Percentiles rank a stretch among this genome's conserved stretches.
These are phyloP conservation scores for Leucoraja ocellata DNA, from an alignment of 2,797 vertebrate genomes.

Conservation along the genomic window DNA sequence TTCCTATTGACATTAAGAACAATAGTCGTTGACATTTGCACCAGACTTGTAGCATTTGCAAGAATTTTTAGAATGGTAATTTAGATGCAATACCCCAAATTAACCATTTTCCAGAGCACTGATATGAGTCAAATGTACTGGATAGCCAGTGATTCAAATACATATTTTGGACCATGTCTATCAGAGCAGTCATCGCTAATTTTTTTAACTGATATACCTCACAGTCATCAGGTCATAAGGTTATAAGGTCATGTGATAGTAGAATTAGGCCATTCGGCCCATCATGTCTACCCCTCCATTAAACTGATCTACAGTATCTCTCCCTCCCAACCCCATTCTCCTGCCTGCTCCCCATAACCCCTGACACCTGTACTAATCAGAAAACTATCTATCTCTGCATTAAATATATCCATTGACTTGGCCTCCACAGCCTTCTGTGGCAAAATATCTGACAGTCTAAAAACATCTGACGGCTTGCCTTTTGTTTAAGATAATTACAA, in stretches of 20 bases:
- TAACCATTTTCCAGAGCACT: neutral
- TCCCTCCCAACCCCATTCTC: too few relatives aligned
- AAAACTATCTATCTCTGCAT: too few relatives aligned
- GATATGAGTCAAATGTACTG: neutral
- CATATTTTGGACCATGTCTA: neutral
- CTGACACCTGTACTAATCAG: too few relatives aligned
- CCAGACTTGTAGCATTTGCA: neutral
- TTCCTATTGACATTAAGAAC: neutral
- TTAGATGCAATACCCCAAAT: neutral
- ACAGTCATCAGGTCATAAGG: neutral
- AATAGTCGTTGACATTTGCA: neutral
- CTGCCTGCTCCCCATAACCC: too few relatives aligned
- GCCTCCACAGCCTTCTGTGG: too few relatives aligned
- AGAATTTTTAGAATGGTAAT: neutral
- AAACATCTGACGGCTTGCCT: slow-evolving; percentile 13
- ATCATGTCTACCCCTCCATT: too few relatives aligned
- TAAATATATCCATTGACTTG: too few relatives aligned
- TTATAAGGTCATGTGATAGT: too few relatives aligned
- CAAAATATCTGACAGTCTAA: neutral
- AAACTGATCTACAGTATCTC: too few relatives aligned
- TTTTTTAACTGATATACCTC: neutral
- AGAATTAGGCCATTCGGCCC: too few relatives aligned
- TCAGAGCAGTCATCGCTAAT: neutral
- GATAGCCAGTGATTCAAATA: neutral
- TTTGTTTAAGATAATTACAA: slow-evolving; percentile 1